A percentile compares a stretch with the other conserved stretches of the same genome.
Evolutionary conservation across 1,140 invertebrate species (phyloP).

Genomic region (Streblospio benedicti): DNA sequence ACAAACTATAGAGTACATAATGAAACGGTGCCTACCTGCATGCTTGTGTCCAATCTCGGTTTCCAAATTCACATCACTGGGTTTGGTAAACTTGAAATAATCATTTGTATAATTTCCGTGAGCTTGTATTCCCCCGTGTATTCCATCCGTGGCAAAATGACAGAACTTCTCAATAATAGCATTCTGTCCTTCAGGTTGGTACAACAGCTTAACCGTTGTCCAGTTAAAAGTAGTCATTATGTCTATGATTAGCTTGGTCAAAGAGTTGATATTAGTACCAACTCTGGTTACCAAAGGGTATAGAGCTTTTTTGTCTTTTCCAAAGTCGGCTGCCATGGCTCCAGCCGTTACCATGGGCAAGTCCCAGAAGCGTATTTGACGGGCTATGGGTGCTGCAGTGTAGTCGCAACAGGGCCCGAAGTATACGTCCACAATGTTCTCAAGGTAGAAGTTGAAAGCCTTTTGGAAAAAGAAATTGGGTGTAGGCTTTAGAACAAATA

Average conservation of each 20-base stretch:
- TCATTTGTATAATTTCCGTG: conserved; percentile 7
- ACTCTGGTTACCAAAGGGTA: conserved; percentile 75
- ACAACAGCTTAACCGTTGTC: conserved; percentile 62
- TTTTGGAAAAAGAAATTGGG: too few relatives aligned
- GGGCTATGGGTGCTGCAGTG: conserved; percentile 76
- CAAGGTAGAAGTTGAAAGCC: conserved; percentile 32
- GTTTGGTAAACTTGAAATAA: conserved; percentile 53
- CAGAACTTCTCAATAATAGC: conserved; percentile 50
- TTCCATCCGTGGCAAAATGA: conserved; percentile 26
- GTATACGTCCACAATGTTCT: conserved; percentile 60
- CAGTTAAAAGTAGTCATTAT: conserved; percentile 59
- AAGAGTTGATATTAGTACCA: conserved; percentile 70
- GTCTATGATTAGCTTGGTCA: conserved; percentile 58
- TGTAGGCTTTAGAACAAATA: too few relatives aligned
- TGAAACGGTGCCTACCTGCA: conserved; percentile 14
- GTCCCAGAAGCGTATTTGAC: conserved; percentile 75
- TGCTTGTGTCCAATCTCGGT: conserved; percentile 14
- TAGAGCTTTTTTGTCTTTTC: conserved; percentile 26
- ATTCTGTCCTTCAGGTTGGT: conserved; percentile 58
- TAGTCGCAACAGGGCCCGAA: conserved; percentile 87
- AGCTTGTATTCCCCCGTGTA: conserved; percentile 19
- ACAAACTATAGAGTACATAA: too few relatives aligned
- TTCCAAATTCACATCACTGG: conserved; percentile 61
- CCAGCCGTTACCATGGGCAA: conserved; percentile 80
- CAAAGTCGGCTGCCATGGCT: conserved; percentile 72